Evolutionary conservation across 2,888 invertebrate species (phyloP).

Genomic region (Platerodrilus igneus): DNA sequence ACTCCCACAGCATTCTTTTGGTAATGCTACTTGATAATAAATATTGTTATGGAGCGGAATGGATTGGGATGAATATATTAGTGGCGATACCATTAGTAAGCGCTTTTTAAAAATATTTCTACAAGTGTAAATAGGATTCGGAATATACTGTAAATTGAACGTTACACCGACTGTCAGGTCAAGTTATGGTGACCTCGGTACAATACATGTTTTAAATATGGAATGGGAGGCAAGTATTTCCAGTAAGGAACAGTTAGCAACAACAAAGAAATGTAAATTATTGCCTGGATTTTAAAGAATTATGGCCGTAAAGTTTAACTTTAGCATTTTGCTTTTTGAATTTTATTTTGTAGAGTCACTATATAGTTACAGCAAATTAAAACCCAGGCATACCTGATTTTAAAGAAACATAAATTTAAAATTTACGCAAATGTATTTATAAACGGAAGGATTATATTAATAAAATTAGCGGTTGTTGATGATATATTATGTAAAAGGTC

Average conservation of each 20-base stretch:
- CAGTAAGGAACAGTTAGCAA: slow-evolving; percentile 23
- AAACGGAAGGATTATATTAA: no score
- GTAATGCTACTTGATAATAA: slow-evolving; percentile 29
- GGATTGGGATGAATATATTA: slow-evolving; percentile 1
- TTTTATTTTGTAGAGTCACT: no score
- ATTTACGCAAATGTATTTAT: no score
- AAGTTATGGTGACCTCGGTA: slow-evolving; percentile 19
- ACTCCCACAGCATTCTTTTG: slow-evolving; percentile 32
- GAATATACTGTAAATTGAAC: no score
- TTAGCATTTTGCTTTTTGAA: no score
- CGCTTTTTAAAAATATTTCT: not conserved
- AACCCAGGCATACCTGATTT: no score
- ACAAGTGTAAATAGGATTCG: slow-evolving; percentile 16
- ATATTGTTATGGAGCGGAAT: slow-evolving; percentile 18
- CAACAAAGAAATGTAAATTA: slow-evolving; percentile 26
- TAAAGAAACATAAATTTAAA: no score
- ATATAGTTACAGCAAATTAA: no score
- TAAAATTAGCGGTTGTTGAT: no score
- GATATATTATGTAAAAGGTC: no score
- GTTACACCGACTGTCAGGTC: no score
- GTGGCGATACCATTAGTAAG: not conserved
- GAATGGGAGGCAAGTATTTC: slow-evolving; percentile 25
- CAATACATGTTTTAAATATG: slow-evolving; percentile 24
- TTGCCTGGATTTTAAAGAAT: slow-evolving; percentile 24
- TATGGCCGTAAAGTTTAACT: slow-evolving; percentile 22